phyloP scores from a whole-genome alignment of 2,797 vertebrate species.

The Ctenochaetus hawaiiensis region DNA sequence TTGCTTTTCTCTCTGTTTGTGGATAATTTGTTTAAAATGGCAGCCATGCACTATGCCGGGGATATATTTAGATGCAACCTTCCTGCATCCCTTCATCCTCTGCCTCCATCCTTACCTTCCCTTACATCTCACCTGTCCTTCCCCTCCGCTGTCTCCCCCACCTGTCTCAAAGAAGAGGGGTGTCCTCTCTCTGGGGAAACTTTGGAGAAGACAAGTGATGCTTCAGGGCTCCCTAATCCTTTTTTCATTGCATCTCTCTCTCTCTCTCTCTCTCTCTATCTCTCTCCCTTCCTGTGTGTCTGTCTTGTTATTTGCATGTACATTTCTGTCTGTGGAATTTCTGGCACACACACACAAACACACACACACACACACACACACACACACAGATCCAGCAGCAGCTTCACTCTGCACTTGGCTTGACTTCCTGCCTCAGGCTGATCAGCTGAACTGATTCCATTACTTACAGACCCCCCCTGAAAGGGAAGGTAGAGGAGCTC shows the following conservation, averaged over 20 bases:
- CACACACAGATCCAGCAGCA: conserved; percentile 60
- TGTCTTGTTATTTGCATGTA: conserved; percentile 77
- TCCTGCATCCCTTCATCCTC: conserved; percentile 49
- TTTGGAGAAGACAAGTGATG: conserved; percentile 72
- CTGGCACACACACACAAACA: conserved; percentile 37
- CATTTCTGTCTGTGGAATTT: conserved; percentile 71
- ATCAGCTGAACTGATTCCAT: conserved; percentile 82
- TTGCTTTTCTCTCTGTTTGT: conserved; percentile 52
- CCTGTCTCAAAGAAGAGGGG: conserved; percentile 37
- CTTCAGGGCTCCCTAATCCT: conserved; percentile 72
- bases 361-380: conserved; percentile 9
- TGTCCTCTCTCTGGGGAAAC: conserved; percentile 61
- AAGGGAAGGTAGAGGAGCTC: conserved; percentile 61
- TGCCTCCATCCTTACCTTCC: conserved; percentile 39
- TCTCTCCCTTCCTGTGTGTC: conserved; percentile 7
- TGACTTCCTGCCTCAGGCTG: conserved; percentile 83
- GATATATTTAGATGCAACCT: conserved; percentile 60
- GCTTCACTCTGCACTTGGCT: conserved; percentile 76
- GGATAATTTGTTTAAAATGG: conserved; percentile 63
- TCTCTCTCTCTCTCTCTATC: conserved; percentile 23
- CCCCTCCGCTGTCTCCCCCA: conserved; percentile 19
- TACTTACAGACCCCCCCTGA: conserved; percentile 79
- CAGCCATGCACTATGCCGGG: conserved; percentile 13
- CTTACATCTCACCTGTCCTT: conserved; percentile 26
- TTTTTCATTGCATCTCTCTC: conserved; percentile 53